These are phyloP conservation scores for Ditylenchus weischeri DNA, from an alignment of 2,888 invertebrate genomes.

Conservation along the genomic window DNA sequence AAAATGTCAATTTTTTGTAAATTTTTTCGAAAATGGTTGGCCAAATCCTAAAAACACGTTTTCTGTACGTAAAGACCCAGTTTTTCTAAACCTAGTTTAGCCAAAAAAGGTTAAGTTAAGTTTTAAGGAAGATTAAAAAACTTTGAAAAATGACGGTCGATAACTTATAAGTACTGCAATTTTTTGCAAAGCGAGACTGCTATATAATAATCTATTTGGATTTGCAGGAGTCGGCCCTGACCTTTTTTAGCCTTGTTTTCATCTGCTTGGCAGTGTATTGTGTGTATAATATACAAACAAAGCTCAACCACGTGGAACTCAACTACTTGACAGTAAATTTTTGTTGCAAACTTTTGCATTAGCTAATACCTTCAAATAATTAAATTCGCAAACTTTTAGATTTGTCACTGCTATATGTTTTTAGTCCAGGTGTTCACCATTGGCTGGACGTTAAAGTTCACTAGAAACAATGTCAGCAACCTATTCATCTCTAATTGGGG, in stretches of 20 bases:
- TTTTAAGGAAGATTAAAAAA: too few relatives aligned
- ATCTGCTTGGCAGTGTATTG: background rate
- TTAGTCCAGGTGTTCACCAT: conserved; percentile 23
- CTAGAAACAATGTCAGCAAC: conserved; percentile 29
- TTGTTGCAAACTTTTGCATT: background rate
- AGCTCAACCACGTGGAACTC: background rate
- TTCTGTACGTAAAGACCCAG: too few relatives aligned
- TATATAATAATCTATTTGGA: background rate
- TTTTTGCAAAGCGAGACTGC: too few relatives aligned
- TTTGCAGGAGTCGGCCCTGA: conserved; percentile 22
- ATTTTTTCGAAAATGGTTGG: too few relatives aligned
- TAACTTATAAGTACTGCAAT: too few relatives aligned
- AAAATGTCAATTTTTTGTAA: too few relatives aligned
- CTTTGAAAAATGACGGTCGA: too few relatives aligned
- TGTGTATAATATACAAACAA: too few relatives aligned
- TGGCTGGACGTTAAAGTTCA: conserved; percentile 17
- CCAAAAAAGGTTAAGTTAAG: too few relatives aligned
- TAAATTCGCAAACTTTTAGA: conserved; percentile 12
- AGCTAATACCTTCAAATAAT: too few relatives aligned
- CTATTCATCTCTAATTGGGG: conserved; percentile 30
- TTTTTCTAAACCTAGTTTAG: too few relatives aligned
- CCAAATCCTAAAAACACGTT: too few relatives aligned
- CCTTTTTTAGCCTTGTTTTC: conserved; percentile 15
- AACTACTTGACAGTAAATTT: background rate
- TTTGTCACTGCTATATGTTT: conserved; percentile 22